Evolutionary conservation across 2,888 invertebrate species (phyloP), one percentile per base, ranked within the genome.

Genomic region (Conus canariensis): DNA sequence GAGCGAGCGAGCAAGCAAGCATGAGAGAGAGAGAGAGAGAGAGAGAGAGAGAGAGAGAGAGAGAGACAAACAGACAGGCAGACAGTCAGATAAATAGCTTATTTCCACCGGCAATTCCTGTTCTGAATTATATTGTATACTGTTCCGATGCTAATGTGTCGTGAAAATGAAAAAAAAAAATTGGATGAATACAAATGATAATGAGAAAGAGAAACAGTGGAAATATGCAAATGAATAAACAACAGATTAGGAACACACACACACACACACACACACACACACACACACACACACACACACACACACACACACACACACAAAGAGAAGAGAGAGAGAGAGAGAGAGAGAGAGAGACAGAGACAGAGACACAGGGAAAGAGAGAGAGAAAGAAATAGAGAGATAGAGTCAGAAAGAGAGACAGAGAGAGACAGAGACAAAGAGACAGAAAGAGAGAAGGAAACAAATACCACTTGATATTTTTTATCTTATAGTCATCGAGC

Each of bases 281-380:
- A 70, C 14, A 70, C 12, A 70, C 12, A 70, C 12, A 70, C 12
- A 70, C 12, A 70, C 12, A 30, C 25, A 30, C 25, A 77, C 25
- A 77, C 12, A 77, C 25, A 77, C 25, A 77, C 25, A 77, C 25
- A 77, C 25, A 77, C 25, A 77, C 25, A 77, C 25, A 80, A 2
- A 80, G 80, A 80, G 25, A 45, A 25, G 30, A 30, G 16, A 30
- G 16, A 8, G 30, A 25, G 25, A 10, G 80, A 25, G 30, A 80
- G 80, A 80, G 80, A 80, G 25, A 80, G 6, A 80, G 80, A 80
- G 30, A n/a, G 80, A 30, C 5, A 80, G 80, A 80, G 80, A 80
- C 14, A 80, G 30, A 80, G 80, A 80, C 14, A 25, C 14, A 80
- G 80, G 3, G 80, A 80, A 6, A 25, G 30, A 80, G 80, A 30